Percentiles rank a stretch among this genome's conserved stretches.
phyloP scores from a whole-genome alignment of 2,113 vertebrate genomes.

The Dromas ardeola region DNA sequence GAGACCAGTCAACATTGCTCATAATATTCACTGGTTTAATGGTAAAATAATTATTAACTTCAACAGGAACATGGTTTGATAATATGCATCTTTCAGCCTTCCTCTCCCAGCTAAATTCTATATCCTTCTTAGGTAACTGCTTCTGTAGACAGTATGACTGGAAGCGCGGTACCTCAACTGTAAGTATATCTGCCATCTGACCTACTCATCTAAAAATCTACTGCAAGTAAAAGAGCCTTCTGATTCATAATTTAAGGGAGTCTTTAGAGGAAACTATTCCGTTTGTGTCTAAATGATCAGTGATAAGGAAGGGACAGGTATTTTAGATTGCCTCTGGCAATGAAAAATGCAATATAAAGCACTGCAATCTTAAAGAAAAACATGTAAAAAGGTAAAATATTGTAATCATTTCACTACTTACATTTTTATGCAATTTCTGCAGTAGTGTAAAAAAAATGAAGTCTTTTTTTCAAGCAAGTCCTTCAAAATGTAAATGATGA shows the following conservation, averaged over 20 bases:
- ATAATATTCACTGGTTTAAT: not conserved
- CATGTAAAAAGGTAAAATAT: not conserved
- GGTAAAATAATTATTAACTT: not conserved
- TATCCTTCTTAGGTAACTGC: not conserved
- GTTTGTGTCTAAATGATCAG: not conserved
- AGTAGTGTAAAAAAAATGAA: not conserved
- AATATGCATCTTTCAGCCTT: not conserved
- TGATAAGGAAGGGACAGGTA: not conserved
- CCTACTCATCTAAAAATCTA: not conserved
- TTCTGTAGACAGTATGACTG: not conserved
- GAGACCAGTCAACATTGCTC: not conserved
- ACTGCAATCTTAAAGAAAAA: not conserved
- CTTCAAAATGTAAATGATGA: not conserved
- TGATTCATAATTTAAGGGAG: slow-evolving; percentile 15
- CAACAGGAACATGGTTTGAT: not conserved
- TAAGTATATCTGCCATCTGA: not conserved
- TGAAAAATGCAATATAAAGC: not conserved
- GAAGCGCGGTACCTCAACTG: not conserved
- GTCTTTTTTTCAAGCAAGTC: not conserved
- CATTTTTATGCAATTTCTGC: not conserved
- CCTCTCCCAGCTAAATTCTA: not conserved
- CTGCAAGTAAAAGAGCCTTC: not conserved
- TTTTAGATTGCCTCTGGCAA: not conserved
- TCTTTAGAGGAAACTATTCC: not conserved
- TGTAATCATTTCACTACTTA: not conserved